Percentiles rank a stretch among this genome's conserved stretches.
phyloP scores from a whole-genome alignment of 2,888 invertebrate genomes.

The Papilio demoleus region DNA sequence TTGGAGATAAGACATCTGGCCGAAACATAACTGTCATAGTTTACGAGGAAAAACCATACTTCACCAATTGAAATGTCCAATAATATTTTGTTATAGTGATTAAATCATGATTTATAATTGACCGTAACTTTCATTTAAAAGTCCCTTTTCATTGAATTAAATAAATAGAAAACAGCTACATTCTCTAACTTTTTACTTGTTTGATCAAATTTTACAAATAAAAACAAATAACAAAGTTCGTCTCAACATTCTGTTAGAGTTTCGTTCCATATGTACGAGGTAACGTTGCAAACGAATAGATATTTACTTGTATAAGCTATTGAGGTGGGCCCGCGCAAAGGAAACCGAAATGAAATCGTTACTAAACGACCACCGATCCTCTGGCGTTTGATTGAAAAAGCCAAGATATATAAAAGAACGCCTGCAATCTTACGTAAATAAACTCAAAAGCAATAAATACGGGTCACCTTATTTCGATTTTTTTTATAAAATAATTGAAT shows the following conservation, averaged over 20 bases:
- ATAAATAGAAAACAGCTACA: not conserved
- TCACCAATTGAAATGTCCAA: too few relatives aligned
- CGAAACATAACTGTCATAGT: too few relatives aligned
- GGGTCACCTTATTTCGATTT: too few relatives aligned
- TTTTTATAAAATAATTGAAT: too few relatives aligned
- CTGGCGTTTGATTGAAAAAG: slow-evolving; percentile 24
- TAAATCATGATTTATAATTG: not conserved
- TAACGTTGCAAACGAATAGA: slow-evolving; percentile 18
- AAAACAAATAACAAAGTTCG: slow-evolving; percentile 18
- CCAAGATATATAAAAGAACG: not conserved
- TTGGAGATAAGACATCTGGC: too few relatives aligned
- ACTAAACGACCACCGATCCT: slow-evolving; percentile 18
- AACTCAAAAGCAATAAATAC: too few relatives aligned
- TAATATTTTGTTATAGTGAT: too few relatives aligned
- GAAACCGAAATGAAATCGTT: slow-evolving; percentile 17
- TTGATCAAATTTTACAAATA: not conserved
- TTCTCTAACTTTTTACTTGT: not conserved
- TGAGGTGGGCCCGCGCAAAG: slow-evolving; percentile 6
- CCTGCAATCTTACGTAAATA: not conserved
- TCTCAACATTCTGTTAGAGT: slow-evolving; percentile 2
- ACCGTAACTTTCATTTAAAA: too few relatives aligned
- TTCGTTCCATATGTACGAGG: slow-evolving; percentile 19
- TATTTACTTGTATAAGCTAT: slow-evolving; percentile 21
- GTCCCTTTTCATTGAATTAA: not conserved
- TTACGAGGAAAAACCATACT: too few relatives aligned